Conservation (phyloP, 2,888 invertebrate species). For the Merodon equestris region DNA sequence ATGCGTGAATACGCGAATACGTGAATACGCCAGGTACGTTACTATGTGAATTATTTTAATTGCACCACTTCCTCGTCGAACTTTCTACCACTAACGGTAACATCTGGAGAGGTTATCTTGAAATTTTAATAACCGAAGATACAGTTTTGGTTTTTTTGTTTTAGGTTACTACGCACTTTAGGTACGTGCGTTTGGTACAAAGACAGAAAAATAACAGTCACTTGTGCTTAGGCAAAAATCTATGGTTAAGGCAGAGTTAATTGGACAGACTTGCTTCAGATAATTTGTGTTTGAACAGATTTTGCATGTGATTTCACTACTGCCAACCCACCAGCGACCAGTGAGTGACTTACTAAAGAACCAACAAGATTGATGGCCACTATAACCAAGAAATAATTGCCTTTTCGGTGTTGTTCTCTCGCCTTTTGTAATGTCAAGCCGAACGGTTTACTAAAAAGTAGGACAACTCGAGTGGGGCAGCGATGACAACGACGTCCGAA, state of each 20-base stretch:
- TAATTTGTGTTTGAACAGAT: no score
- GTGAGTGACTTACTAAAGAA: no score
- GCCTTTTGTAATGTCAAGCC: conserved; percentile 3
- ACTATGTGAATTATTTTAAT: conserved; percentile 59
- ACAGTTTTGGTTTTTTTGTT: not conserved
- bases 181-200: no score
- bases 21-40: not conserved
- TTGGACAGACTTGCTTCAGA: no score
- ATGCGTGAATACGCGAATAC: no score
- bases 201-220: no score
- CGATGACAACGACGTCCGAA: no score
- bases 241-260: no score
- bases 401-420: not conserved
- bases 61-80: conserved; percentile 11
- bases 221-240: no score
- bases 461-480: conserved; percentile 1
- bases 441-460: conserved; percentile 5
- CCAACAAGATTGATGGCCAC: conserved; percentile 21
- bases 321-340: no score
- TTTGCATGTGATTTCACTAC: no score
- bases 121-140: conserved; percentile 1
- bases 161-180: no score
- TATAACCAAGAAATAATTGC: conserved; percentile 27
- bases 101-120: conserved; percentile 36
- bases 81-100: not conserved